phyloP scores from a whole-genome alignment of 2,797 vertebrate species.

The Amblyraja radiata region DNA sequence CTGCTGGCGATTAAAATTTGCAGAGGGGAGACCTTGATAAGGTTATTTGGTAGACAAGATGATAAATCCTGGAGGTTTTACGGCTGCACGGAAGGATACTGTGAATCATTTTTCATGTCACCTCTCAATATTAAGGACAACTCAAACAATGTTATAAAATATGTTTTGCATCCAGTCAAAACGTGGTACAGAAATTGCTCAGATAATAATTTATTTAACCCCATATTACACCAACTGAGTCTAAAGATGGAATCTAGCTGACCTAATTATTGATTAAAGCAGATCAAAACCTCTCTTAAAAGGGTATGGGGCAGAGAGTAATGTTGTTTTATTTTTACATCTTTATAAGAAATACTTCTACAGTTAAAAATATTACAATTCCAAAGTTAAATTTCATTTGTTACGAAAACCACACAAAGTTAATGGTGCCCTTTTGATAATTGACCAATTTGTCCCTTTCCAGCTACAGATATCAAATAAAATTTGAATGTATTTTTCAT shows the following conservation, averaged over 20 bases:
- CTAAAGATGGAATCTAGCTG: no score
- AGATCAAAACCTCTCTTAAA: no score
- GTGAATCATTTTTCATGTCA: neutral
- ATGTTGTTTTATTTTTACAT: no score
- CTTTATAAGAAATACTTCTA: no score
- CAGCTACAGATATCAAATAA: neutral
- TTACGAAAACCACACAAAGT: neutral
- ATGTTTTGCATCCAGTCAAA: neutral
- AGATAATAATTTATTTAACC: no score
- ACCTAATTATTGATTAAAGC: no score
- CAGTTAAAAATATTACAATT: no score
- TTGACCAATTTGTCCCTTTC: neutral
- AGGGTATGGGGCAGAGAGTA: no score
- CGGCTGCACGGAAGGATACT: neutral
- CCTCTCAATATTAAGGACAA: neutral
- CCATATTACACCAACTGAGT: no score
- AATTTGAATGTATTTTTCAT: no score
- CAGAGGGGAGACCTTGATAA: slow-evolving; percentile 10
- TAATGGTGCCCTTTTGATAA: neutral
- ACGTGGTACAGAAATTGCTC: no score
- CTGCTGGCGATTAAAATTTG: neutral
- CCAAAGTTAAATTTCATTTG: no score
- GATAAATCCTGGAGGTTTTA: neutral
- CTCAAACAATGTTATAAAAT: neutral
- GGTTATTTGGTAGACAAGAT: neutral